Evolutionary conservation across 1,140 invertebrate species (phyloP).

Genomic region (Arion vulgaris): DNA sequence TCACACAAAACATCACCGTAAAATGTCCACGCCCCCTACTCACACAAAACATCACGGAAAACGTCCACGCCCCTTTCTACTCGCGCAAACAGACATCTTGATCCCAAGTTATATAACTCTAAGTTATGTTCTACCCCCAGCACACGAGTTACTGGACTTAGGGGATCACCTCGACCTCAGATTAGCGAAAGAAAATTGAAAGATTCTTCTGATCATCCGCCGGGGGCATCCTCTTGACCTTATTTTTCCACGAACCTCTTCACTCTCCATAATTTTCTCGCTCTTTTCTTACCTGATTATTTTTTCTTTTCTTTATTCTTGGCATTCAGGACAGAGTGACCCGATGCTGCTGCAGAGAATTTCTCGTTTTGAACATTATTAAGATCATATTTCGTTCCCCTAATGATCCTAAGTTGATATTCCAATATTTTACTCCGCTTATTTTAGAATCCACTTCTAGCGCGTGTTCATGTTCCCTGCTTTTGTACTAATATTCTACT

Average conservation of each 20-base stretch:
- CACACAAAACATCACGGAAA: no score
- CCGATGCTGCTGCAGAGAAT: not conserved
- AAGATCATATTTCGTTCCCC: not conserved
- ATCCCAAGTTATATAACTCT: not conserved
- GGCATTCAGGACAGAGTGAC: not conserved
- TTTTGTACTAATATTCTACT: no score
- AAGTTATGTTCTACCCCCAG: not conserved
- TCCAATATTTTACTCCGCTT: no score
- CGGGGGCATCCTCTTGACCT: slow-evolving; percentile 4
- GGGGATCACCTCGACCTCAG: not conserved
- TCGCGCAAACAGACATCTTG: not conserved
- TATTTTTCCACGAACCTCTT: no score
- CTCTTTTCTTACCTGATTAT: not conserved
- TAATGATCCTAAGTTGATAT: no score
- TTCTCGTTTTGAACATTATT: not conserved
- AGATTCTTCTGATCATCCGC: not conserved
- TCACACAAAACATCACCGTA: no score
- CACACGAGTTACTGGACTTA: not conserved
- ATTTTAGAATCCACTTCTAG: no score
- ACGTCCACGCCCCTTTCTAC: not conserved
- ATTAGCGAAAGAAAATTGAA: not conserved
- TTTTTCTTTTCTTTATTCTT: not conserved
- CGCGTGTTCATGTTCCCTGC: no score
- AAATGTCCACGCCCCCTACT: no score
- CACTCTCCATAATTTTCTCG: not conserved